phyloP scores from a whole-genome alignment of 1,140 invertebrate genomes.

The Camponotus floridanus region DNA sequence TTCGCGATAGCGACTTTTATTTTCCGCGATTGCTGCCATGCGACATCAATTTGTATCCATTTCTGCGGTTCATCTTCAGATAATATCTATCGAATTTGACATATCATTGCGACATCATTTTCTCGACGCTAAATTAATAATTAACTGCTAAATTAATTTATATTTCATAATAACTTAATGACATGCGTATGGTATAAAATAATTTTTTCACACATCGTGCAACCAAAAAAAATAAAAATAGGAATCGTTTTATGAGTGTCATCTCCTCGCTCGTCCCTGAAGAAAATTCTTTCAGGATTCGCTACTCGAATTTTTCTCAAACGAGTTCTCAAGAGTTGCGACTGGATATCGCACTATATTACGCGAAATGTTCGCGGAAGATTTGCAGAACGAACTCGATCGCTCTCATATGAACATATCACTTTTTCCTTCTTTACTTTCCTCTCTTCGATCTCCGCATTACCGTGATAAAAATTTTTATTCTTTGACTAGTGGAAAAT shows the following conservation, averaged over 20 bases:
- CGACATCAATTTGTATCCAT: slow-evolving; percentile 16
- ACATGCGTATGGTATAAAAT: not conserved
- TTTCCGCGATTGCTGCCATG: not conserved
- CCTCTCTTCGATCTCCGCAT: not conserved
- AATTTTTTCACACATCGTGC: not conserved
- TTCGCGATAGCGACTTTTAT: slow-evolving; percentile 46
- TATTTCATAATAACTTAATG: not conserved
- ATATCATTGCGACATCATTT: too few species aligned
- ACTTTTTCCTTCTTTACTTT: not conserved
- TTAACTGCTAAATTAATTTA: not conserved
- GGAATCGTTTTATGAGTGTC: not conserved
- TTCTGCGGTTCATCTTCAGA: not conserved
- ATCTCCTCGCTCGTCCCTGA: not conserved
- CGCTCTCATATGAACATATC: not conserved
- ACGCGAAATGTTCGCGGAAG: not conserved
- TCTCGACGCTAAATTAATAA: too few species aligned
- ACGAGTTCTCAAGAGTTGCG: not conserved
- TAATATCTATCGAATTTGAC: not conserved
- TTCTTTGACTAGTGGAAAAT: slow-evolving; percentile 14
- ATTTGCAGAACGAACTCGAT: slow-evolving; percentile 21
- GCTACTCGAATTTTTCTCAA: not conserved
- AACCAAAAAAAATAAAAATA: not conserved
- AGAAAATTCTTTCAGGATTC: slow-evolving; percentile 11
- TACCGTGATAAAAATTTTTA: slow-evolving; percentile 16
- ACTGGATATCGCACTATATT: slow-evolving; percentile 30